These are phyloP conservation scores for Cryptotis parvus DNA, from an alignment of 2,113 vertebrate species.

Conservation along the genomic window DNA sequence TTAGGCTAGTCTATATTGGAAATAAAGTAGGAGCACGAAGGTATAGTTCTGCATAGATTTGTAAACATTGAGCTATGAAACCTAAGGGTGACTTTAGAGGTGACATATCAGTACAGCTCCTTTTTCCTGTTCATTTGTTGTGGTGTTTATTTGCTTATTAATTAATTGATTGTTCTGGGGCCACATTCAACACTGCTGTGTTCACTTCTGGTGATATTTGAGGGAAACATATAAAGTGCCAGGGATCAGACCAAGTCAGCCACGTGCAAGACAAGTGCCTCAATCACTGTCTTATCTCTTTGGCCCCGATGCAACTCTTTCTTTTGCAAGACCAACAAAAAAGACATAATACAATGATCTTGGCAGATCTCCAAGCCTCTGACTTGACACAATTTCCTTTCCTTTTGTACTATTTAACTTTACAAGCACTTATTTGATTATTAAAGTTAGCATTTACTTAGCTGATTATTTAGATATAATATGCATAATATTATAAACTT, in stretches of 20 bases:
- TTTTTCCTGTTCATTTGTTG: too few relatives aligned
- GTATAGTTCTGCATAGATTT: neutral
- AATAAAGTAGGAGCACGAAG: neutral
- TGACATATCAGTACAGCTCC: neutral
- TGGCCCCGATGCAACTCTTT: too few relatives aligned
- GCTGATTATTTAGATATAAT: neutral
- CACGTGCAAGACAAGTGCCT: too few relatives aligned
- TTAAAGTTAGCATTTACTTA: neutral
- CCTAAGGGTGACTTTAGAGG: neutral
- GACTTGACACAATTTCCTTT: neutral
- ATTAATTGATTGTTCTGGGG: too few relatives aligned
- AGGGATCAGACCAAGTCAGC: too few relatives aligned
- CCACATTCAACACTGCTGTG: too few relatives aligned
- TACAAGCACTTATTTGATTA: neutral
- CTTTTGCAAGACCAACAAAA: neutral
- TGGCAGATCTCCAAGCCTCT: neutral
- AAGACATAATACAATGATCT: neutral
- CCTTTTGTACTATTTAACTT: neutral
- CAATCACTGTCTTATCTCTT: too few relatives aligned
- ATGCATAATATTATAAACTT: neutral
- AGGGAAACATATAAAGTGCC: too few relatives aligned
- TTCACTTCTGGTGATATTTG: too few relatives aligned
- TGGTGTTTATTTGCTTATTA: too few relatives aligned
- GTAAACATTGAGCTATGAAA: neutral
- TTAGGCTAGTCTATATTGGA: neutral